phyloP scores from a whole-genome alignment of 2,888 invertebrate genomes.

The Piscicola geometra region DNA sequence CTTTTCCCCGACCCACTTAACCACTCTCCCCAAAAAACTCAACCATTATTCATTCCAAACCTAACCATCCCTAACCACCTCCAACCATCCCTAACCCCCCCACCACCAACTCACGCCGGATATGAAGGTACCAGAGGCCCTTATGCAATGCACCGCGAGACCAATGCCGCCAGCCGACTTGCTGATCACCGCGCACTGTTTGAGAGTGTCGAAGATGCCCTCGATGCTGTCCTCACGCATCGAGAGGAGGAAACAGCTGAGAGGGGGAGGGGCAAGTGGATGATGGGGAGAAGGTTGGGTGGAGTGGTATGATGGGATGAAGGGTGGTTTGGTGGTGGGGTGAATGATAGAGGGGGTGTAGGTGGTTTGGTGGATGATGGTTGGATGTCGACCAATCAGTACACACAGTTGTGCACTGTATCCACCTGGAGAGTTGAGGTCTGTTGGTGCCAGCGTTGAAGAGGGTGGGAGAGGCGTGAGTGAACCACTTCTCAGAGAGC shows the following conservation, averaged over 20 bases:
- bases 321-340: neutral
- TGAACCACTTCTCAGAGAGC: conserved; percentile 89
- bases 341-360: neutral
- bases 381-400: too few relatives aligned
- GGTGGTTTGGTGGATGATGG: too few relatives aligned
- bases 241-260: conserved; percentile 83
- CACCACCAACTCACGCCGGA: conserved; percentile 70
- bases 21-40: too few relatives aligned
- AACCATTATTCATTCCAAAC: too few relatives aligned
- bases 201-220: conserved; percentile 85
- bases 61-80: too few relatives aligned
- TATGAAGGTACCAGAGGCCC: conserved; percentile 84
- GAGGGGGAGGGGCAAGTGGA: neutral
- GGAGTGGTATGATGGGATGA: neutral
- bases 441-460: conserved; percentile 87
- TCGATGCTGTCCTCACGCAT: conserved; percentile 88
- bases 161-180: conserved; percentile 97
- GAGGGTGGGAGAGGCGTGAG: conserved; percentile 94
- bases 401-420: too few relatives aligned
- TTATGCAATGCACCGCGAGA: conserved; percentile 87
- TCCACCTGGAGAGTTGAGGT: conserved; percentile 79
- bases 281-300: too few relatives aligned
- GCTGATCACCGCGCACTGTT: conserved; percentile 88
- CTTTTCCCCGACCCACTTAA: too few relatives aligned
- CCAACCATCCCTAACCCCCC: too few relatives aligned